phyloP scores from a whole-genome alignment of 2,113 vertebrate genomes.

The Xerus inauris region DNA sequence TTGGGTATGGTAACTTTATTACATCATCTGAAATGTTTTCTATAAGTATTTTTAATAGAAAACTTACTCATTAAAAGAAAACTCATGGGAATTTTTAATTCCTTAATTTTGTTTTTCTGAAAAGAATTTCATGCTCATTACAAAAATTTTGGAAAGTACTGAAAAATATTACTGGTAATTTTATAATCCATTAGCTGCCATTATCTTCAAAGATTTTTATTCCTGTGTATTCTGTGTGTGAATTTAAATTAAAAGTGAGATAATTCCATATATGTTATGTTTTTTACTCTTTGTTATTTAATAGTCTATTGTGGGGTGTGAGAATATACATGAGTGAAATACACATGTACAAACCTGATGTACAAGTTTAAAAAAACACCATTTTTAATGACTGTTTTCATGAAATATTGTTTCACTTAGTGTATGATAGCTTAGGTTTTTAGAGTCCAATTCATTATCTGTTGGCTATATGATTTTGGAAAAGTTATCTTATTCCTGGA shows the following conservation, averaged over 20 bases:
- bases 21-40: not conserved
- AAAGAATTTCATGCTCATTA: not conserved
- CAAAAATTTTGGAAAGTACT: not conserved
- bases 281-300: not conserved
- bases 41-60: not conserved
- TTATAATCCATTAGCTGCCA: not conserved
- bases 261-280: not conserved
- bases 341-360: not conserved
- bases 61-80: not conserved
- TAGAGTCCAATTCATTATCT: not conserved
- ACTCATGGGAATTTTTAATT: not conserved
- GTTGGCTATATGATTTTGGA: not conserved
- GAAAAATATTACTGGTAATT: not conserved
- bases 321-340: not conserved
- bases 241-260: not conserved
- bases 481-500: not conserved
- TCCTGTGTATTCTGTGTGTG: not conserved
- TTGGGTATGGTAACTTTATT: not conserved
- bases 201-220: not conserved
- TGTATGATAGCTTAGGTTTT: not conserved
- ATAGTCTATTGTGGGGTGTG: not conserved
- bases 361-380: not conserved
- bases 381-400: constrained; percentile 11
- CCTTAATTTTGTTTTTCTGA: not conserved
- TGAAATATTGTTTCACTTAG: not conserved